Evolutionary conservation across 2,113 vertebrate species (phyloP).

Genomic region (Drymodes brunneopygia): DNA sequence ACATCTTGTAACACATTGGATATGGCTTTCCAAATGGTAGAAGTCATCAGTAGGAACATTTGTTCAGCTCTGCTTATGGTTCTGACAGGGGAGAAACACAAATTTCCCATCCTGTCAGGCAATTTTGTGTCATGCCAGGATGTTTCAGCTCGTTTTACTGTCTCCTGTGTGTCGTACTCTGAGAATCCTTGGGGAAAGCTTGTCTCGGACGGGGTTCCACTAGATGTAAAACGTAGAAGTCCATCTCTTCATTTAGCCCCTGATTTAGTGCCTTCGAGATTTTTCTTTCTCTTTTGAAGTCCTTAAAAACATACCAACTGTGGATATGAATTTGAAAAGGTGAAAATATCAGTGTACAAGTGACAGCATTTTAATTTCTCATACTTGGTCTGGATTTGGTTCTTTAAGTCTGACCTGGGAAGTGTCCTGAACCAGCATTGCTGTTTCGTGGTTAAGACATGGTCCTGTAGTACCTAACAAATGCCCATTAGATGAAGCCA

Average conservation of each 20-base stretch:
- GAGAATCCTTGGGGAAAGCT: not conserved
- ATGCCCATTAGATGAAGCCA: not conserved
- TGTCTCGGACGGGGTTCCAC: not conserved
- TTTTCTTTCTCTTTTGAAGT: not conserved
- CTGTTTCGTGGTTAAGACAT: not conserved
- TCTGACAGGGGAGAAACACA: not conserved
- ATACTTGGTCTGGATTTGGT: not conserved
- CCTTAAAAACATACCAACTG: not conserved
- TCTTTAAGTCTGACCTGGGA: not conserved
- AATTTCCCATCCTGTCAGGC: not conserved
- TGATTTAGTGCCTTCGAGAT: not conserved
- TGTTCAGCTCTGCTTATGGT: not conserved
- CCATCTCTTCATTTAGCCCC: not conserved
- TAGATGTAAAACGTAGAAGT: not conserved
- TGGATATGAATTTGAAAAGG: not conserved
- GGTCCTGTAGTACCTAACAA: not conserved
- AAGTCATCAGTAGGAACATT: not conserved
- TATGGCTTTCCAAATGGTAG: not conserved
- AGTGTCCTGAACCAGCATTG: not conserved
- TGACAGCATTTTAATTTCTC: not conserved
- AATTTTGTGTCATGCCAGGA: fast-evolving
- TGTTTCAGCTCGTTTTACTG: not conserved
- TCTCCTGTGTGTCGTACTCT: not conserved
- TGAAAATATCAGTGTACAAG: not conserved
- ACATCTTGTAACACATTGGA: not conserved